Evolutionary conservation across 2,888 invertebrate species (phyloP).

Genomic region (Reticulitermes lucifugus): DNA sequence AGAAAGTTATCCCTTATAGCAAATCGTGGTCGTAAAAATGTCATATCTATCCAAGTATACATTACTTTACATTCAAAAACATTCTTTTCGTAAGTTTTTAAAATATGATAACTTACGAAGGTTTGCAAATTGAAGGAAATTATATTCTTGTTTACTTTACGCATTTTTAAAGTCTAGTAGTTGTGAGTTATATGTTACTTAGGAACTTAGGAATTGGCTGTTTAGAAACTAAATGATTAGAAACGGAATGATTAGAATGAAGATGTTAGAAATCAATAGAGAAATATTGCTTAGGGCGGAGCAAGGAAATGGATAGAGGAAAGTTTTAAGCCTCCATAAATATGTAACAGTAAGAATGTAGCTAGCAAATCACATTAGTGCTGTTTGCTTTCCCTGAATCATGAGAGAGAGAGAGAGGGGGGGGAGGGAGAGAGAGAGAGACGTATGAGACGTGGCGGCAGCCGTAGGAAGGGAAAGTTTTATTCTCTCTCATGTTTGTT

Average conservation of each 20-base stretch:
- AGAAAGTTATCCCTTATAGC: no score
- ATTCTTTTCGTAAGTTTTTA: no score
- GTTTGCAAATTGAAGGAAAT: no score
- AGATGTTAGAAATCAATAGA: not conserved
- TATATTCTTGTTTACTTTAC: no score
- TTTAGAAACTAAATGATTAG: no score
- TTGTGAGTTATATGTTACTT: no score
- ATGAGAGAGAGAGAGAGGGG: not conserved
- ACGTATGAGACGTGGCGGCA: not conserved
- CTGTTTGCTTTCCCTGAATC: not conserved
- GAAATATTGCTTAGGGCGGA: not conserved
- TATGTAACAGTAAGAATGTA: not conserved
- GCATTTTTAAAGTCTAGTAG: no score
- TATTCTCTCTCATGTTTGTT: constrained; percentile 48
- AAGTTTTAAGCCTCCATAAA: constrained; percentile 18
- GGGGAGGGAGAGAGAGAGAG: not conserved
- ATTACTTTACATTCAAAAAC: no score
- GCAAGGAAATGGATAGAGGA: not conserved
- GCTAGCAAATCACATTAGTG: constrained; percentile 15
- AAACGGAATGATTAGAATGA: not conserved
- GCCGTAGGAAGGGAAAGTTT: constrained; percentile 28
- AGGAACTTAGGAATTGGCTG: no score
- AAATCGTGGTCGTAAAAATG: no score
- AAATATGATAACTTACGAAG: no score
- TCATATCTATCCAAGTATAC: no score